phyloP scores from a whole-genome alignment of 2,888 invertebrate genomes.

The Pachliopta kotzebuea region DNA sequence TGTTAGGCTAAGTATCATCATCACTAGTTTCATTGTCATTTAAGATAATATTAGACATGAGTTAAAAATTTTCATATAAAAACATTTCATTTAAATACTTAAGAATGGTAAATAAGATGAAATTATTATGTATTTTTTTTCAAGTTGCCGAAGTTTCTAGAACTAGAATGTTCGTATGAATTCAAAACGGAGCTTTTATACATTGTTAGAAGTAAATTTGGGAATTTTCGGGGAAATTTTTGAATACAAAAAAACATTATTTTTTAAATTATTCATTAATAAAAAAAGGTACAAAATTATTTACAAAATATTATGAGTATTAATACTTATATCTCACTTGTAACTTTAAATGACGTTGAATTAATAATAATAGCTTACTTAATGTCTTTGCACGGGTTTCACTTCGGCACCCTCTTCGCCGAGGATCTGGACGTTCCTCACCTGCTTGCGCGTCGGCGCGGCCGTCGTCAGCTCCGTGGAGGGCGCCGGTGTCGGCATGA shows the following conservation, averaged over 20 bases:
- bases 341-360: slow-evolving; percentile 15
- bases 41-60: too few species aligned
- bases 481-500: slow-evolving; percentile 64
- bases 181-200: too few species aligned
- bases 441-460: slow-evolving; percentile 78
- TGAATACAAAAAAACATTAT: neutral
- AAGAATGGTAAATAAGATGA: too few species aligned
- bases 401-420: slow-evolving; percentile 80
- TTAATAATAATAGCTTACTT: slow-evolving; percentile 29
- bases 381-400: slow-evolving; percentile 54
- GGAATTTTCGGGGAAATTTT: neutral
- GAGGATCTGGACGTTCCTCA: slow-evolving; percentile 86
- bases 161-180: too few species aligned
- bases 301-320: slow-evolving; percentile 24
- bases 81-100: too few species aligned
- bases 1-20: too few species aligned
- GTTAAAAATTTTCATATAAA: too few species aligned
- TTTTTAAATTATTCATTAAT: slow-evolving; percentile 28
- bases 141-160: too few species aligned
- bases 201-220: too few species aligned
- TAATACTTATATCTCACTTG: slow-evolving; percentile 16
- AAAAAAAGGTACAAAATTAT: slow-evolving; percentile 31
- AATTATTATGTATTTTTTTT: too few species aligned
- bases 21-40: too few species aligned
- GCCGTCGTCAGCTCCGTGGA: slow-evolving; percentile 72